Conservation (phyloP, 2,888 invertebrate species). For the Platycheirus rosarum region DNA sequence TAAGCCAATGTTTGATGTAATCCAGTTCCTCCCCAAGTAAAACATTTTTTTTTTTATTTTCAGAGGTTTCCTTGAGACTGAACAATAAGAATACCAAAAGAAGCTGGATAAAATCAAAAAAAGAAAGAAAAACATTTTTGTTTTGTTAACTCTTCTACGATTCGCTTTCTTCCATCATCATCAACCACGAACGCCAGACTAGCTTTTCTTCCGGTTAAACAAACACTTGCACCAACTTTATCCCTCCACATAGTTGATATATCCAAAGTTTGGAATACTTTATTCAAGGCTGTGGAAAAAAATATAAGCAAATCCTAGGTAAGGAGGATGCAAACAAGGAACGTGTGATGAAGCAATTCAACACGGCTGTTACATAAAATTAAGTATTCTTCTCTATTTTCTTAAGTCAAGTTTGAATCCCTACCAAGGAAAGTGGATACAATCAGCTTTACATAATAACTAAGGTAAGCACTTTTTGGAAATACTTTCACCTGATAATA, state of each 20-base stretch:
- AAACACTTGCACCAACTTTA: slow-evolving; percentile 39
- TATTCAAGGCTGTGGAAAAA: too few species aligned
- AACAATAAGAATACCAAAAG: too few species aligned
- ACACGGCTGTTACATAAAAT: slow-evolving; percentile 75
- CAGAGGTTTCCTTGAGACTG: too few species aligned
- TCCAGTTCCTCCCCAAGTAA: too few species aligned
- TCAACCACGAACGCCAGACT: slow-evolving; percentile 26
- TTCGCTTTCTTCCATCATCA: slow-evolving; percentile 40
- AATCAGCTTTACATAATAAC: slow-evolving; percentile 17
- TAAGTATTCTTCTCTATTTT: slow-evolving; percentile 61
- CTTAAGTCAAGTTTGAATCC: neutral
- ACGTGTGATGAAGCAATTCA: slow-evolving; percentile 75
- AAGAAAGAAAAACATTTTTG: neutral
- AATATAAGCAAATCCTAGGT: slow-evolving; percentile 44
- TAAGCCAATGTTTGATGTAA: too few species aligned
- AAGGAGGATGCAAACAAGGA: slow-evolving; percentile 63
- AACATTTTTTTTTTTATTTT: too few species aligned
- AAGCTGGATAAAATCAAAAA: neutral
- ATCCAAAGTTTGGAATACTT: too few species aligned
- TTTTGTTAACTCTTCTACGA: slow-evolving; percentile 27
- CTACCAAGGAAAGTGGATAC: neutral
- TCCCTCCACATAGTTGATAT: neutral
- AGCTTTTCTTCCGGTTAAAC: slow-evolving; percentile 57
- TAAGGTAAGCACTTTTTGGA: neutral
- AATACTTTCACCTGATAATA: slow-evolving; percentile 1